A percentile compares a stretch with the other conserved stretches of the same genome.
Conservation (phyloP, 2,113 vertebrate genomes). For the Arizona elegans region DNA sequence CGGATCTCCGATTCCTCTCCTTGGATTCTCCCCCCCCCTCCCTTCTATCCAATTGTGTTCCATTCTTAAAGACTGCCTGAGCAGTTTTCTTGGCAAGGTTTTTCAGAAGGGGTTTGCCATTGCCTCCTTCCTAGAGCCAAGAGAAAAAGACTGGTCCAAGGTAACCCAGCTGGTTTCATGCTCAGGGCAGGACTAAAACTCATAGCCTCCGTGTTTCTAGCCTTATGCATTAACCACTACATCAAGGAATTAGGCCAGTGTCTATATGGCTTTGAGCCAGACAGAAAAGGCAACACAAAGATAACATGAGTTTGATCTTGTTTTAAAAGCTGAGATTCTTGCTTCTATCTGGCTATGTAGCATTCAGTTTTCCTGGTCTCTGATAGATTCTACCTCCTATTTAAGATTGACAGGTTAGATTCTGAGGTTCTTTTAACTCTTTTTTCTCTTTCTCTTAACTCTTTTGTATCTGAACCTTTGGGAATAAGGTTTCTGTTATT, state of each 20-base stretch:
- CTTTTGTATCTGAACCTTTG: background rate
- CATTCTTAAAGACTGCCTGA: background rate
- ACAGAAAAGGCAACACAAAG: background rate
- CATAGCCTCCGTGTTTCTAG: background rate
- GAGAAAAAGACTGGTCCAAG: background rate
- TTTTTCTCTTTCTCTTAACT: background rate
- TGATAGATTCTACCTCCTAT: background rate
- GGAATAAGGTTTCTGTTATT: background rate
- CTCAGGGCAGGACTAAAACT: background rate
- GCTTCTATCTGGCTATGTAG: background rate
- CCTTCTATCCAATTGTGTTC: background rate
- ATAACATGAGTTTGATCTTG: background rate
- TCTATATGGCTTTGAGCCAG: background rate
- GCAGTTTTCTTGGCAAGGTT: background rate
- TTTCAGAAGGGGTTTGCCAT: background rate
- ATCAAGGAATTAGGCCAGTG: background rate
- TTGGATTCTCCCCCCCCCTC: fast-evolving
- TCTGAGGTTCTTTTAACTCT: background rate
- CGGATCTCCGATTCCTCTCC: background rate
- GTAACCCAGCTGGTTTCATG: background rate
- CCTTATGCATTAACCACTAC: background rate
- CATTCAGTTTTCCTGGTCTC: background rate
- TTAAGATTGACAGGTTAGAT: background rate
- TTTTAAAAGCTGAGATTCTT: background rate
- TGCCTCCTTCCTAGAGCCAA: background rate